A percentile compares a stretch with the other conserved stretches of the same genome.
Evolutionary conservation across 2,888 invertebrate genomes (phyloP).

Genomic region (Lomographa bimaculata): DNA sequence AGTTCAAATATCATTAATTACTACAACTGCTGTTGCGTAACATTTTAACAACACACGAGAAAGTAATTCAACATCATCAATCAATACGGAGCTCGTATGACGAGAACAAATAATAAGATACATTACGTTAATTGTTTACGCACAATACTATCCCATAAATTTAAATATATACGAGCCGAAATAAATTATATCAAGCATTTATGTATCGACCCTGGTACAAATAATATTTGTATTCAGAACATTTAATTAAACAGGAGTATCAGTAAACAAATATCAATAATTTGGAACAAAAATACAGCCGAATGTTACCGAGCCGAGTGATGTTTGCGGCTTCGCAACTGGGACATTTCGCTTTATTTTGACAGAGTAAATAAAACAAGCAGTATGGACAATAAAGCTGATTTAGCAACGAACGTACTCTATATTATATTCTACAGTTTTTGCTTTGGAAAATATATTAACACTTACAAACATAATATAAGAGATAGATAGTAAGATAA

Average conservation of each 20-base stretch:
- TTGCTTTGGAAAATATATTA: no score
- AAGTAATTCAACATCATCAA: no score
- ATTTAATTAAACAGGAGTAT: constrained; percentile 43
- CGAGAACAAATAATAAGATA: no score
- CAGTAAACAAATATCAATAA: constrained; percentile 41
- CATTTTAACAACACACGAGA: no score
- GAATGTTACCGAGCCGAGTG: constrained; percentile 16
- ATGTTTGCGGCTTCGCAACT: constrained; percentile 27
- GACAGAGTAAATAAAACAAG: background rate
- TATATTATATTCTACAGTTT: no score
- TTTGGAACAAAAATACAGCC: constrained; percentile 23
- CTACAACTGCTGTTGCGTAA: no score
- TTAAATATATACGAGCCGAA: constrained; percentile 8
- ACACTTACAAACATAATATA: no score
- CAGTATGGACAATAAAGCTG: background rate
- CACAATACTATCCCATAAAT: constrained; percentile 8
- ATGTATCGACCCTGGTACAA: constrained; percentile 34
- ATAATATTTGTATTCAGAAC: constrained; percentile 39
- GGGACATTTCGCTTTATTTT: constrained; percentile 22
- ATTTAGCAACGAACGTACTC: no score
- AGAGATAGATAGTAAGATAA: no score
- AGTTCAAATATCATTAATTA: no score
- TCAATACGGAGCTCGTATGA: no score
- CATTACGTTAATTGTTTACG: no score
- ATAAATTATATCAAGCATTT: constrained; percentile 7